Evolutionary conservation across 2,113 vertebrate species (phyloP).

Genomic region (Fregata magnificens): DNA sequence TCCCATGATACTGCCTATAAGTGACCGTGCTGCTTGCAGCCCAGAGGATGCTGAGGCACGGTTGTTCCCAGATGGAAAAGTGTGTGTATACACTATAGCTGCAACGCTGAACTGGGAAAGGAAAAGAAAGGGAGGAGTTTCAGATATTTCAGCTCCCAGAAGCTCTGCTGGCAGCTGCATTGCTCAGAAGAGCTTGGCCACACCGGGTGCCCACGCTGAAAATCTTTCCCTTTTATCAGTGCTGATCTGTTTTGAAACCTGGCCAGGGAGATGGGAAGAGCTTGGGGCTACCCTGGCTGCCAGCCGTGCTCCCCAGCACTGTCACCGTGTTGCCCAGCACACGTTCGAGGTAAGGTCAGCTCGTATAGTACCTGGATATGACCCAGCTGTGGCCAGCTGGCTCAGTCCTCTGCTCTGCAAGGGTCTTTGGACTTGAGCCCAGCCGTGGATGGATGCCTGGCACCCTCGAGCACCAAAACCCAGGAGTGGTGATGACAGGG

Average conservation of each 20-base stretch:
- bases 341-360: background rate
- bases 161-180: background rate
- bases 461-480: background rate
- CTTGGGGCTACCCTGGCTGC: background rate
- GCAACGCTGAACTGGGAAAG: background rate
- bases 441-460: background rate
- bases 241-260: background rate
- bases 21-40: background rate
- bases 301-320: background rate
- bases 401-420: background rate
- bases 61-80: background rate
- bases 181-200: background rate
- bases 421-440: background rate
- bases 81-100: background rate
- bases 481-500: background rate
- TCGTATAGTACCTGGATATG: background rate
- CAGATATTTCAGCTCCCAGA: background rate
- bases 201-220: accelerated
- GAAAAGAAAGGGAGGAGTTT: background rate
- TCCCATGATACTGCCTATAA: background rate
- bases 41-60: background rate
- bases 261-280: background rate
- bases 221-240: background rate
- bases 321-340: background rate
- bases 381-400: background rate